phyloP scores from a whole-genome alignment of 1,140 invertebrate species.

The Colletes latitarsis region DNA sequence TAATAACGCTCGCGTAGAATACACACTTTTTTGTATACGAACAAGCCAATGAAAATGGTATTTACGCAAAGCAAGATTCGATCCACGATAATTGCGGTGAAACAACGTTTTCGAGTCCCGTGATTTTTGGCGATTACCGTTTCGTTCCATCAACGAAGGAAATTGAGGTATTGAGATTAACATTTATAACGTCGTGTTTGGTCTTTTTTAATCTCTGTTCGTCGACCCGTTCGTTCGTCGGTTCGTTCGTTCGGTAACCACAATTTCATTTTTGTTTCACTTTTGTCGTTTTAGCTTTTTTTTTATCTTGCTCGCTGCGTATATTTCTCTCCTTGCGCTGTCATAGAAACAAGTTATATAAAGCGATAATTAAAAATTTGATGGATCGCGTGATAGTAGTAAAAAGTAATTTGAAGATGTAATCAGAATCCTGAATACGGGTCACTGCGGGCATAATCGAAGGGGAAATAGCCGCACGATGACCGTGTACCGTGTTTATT shows the following conservation, averaged over 20 bases:
- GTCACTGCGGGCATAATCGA: constrained; percentile 34
- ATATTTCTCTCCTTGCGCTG: constrained; percentile 5
- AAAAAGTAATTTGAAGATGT: constrained; percentile 41
- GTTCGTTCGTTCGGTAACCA: background rate
- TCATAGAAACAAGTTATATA: constrained; percentile 6
- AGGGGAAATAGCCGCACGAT: constrained; percentile 16
- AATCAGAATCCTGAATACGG: constrained; percentile 36
- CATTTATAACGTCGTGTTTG: constrained; percentile 33
- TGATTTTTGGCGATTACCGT: constrained; percentile 29
- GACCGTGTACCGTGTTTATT: constrained; percentile 10
- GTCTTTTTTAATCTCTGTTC: constrained; percentile 10
- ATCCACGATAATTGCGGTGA: constrained; percentile 19
- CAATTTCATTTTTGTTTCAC: constrained; percentile 25
- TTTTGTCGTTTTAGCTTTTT: background rate
- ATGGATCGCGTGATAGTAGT: constrained; percentile 40
- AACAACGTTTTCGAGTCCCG: constrained; percentile 17
- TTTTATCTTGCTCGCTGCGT: too few relatives aligned
- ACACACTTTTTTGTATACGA: background rate
- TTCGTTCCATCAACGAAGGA: constrained; percentile 21
- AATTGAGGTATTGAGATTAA: constrained; percentile 32
- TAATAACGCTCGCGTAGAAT: background rate
- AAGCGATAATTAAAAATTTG: constrained; percentile 50
- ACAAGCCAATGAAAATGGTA: background rate
- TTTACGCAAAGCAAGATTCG: constrained; percentile 26
- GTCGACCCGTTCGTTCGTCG: background rate